Evolutionary conservation across 2,797 vertebrate genomes (phyloP).

Genomic region (Enteromius unitaeniatus): DNA sequence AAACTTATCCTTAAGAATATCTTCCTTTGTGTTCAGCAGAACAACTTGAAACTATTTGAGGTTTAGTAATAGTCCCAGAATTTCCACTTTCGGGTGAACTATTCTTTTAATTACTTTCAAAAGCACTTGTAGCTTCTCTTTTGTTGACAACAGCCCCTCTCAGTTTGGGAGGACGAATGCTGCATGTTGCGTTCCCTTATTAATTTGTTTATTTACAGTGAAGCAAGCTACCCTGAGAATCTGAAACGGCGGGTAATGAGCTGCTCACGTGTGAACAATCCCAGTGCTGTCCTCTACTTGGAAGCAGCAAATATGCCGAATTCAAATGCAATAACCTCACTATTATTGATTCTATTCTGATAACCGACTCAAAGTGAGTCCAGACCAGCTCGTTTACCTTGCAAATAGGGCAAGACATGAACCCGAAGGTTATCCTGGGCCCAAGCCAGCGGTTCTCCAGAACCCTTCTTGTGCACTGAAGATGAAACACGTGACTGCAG

Average conservation of each 20-base stretch:
- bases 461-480: conserved; percentile 95
- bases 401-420: conserved; percentile 99
- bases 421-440: conserved; percentile 97
- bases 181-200: background rate
- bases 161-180: background rate
- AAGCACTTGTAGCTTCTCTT: background rate
- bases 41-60: too few relatives aligned
- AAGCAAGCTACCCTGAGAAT: background rate
- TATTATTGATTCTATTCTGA: background rate
- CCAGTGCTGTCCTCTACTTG: background rate
- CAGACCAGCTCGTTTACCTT: conserved; percentile 81
- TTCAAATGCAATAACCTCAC: background rate
- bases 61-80: too few relatives aligned
- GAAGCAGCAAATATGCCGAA: background rate
- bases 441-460: conserved; percentile 99
- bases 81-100: too few relatives aligned
- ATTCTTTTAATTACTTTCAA: background rate
- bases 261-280: background rate
- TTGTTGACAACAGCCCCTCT: background rate
- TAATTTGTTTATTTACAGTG: background rate
- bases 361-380: background rate
- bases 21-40: too few relatives aligned
- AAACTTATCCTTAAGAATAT: too few relatives aligned
- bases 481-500: conserved; percentile 98
- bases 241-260: background rate